phyloP scores from a whole-genome alignment of 2,113 vertebrate genomes.

The Sceloporus tristichus region DNA sequence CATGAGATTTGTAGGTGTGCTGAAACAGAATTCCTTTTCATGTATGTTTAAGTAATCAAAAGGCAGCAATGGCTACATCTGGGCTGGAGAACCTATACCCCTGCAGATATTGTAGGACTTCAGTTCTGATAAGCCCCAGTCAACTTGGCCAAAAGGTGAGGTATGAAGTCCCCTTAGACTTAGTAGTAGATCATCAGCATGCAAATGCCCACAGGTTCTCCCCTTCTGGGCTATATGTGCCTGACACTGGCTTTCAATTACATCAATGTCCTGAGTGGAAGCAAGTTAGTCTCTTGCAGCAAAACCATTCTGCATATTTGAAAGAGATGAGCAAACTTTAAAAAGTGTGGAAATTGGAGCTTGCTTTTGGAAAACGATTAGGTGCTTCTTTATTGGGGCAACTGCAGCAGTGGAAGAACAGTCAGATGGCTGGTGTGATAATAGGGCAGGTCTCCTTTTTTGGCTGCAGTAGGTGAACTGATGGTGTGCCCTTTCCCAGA shows the following conservation, averaged over 20 bases:
- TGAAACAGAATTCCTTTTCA: too few species aligned
- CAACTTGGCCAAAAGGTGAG: too few species aligned
- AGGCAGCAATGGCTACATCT: too few species aligned
- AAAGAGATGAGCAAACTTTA: background rate
- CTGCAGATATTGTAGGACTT: too few species aligned
- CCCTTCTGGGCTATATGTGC: too few species aligned
- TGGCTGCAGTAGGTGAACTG: background rate
- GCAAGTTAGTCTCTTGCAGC: background rate
- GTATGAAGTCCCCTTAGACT: too few species aligned
- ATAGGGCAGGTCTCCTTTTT: background rate
- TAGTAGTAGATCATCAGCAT: too few species aligned
- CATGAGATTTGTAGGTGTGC: too few species aligned
- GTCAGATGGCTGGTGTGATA: rapidly evolving
- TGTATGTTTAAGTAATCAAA: too few species aligned
- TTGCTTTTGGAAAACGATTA: background rate
- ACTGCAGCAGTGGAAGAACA: background rate
- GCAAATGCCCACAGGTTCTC: too few species aligned
- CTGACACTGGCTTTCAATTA: background rate
- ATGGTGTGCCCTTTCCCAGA: background rate
- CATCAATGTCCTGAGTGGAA: background rate
- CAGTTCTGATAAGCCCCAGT: too few species aligned
- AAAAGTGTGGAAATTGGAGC: background rate
- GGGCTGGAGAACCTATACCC: too few species aligned
- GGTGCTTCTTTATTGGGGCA: background rate
- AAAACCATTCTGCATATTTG: background rate